Evolutionary conservation across 2,888 invertebrate species (phyloP), one percentile per base, ranked within the genome.

Genomic region (Drosophila phalerata): DNA sequence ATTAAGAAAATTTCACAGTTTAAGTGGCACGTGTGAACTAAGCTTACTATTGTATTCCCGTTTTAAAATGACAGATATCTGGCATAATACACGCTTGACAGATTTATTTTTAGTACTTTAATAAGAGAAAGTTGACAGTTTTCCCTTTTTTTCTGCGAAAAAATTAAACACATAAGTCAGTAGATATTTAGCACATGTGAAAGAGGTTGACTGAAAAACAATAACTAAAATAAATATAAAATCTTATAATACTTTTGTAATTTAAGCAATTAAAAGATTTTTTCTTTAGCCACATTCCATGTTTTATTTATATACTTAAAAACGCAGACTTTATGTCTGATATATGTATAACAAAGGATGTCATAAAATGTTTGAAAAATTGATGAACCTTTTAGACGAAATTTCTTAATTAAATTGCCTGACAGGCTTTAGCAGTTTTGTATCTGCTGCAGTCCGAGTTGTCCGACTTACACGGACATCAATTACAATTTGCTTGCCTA

Each of bases 401-500:
- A 43, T 34, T 43, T 34, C 47, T 19, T 62, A 74, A 79, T 79
- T 79, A 62, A 74, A 76, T 78, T 69, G 51, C 38, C 37, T 56
- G 61, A 40, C 61, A 47, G 57, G 53, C 13, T 28, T 53, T 62
- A 58, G 25, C 68, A 68, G 17, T 40, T 34, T n/a, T 56, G 56
- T 25, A 34, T 9, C 34, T 48, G 25, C 32, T 15, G 42, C 34
- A 49, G 25, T 47, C 11, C 5, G 9, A 45, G 37, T 11, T 30
- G n/a, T 22, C 11, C 25, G 34, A 38, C 10, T 28, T 37, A 37
- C 48, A 30, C 19, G 43, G 48, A 73, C 73, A 73, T 79, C 83
- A 85, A 83, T 83, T 82, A 64, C 77, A 68, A 70, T 77, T 83
- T 74, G 72, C 69, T 58, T 48, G 38, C 42, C 28, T 30, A 64